phyloP scores from a whole-genome alignment of 64 coral and sea anemone species.

The Cladopsammia gracilis region DNA sequence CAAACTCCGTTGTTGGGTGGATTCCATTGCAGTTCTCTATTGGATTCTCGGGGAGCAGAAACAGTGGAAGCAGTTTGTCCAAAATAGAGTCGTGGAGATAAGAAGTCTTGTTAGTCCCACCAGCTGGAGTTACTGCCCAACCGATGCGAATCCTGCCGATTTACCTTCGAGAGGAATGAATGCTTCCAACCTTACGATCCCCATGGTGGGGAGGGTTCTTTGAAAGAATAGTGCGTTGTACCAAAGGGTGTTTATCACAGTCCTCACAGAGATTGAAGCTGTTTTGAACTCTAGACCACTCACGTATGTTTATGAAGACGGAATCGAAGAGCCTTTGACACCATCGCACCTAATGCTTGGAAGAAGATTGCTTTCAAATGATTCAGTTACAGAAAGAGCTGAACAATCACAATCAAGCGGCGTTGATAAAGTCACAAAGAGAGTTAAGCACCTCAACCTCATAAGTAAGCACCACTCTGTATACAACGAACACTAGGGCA shows the following conservation, averaged over 20 bases:
- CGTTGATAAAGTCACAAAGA: neutral
- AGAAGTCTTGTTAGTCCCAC: neutral
- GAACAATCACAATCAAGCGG: neutral
- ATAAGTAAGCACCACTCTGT: no score
- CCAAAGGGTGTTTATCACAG: conserved; percentile 9
- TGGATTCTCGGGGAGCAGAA: neutral
- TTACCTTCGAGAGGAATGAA: conserved; percentile 10
- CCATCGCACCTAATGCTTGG: neutral
- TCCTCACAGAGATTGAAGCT: conserved; percentile 13
- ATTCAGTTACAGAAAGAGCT: neutral
- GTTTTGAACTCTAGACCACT: conserved; percentile 36
- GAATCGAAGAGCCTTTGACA: conserved; percentile 13
- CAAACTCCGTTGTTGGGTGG: neutral
- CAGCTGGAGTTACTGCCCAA: conserved; percentile 11
- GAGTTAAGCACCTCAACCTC: neutral
- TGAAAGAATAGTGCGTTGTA: conserved; percentile 22
- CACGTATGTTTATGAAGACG: neutral
- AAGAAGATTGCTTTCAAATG: neutral
- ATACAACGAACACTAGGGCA: no score
- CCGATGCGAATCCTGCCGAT: neutral
- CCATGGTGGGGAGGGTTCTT: conserved; percentile 37
- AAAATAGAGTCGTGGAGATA: neutral
- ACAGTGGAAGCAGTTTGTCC: neutral
- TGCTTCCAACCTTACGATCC: neutral
- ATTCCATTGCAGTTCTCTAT: neutral